Evolutionary conservation across 2,888 invertebrate genomes (phyloP).

Genomic region (Microchrysa polita): DNA sequence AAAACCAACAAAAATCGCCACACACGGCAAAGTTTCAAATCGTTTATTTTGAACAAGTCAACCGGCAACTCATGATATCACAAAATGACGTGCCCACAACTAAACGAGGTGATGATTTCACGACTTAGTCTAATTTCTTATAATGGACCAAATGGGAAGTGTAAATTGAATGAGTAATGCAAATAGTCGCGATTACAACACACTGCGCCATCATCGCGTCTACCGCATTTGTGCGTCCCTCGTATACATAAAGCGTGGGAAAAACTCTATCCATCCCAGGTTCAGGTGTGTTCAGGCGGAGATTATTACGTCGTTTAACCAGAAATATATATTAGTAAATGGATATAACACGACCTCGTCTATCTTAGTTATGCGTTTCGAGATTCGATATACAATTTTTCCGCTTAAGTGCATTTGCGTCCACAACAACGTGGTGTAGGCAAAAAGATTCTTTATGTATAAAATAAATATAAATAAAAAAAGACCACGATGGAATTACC

Average conservation of each 20-base stretch:
- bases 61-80: neutral
- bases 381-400: no score
- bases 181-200: slow-evolving; percentile 10
- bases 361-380: no score
- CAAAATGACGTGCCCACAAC: neutral
- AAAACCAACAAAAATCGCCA: no score
- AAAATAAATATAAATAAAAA: no score
- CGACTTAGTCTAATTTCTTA: slow-evolving; percentile 39
- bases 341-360: slow-evolving; percentile 6
- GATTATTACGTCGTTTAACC: slow-evolving; percentile 19
- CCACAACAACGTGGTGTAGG: neutral
- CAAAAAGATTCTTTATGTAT: no score
- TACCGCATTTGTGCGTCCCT: neutral
- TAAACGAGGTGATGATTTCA: slow-evolving; percentile 37
- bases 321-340: slow-evolving; percentile 26
- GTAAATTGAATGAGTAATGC: slow-evolving; percentile 40
- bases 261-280: slow-evolving; percentile 24
- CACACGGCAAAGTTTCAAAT: neutral
- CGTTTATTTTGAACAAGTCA: neutral
- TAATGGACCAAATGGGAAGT: slow-evolving; percentile 13
- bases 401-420: neutral
- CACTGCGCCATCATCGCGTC: neutral
- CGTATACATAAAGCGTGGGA: slow-evolving; percentile 35
- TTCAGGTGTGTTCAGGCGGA: neutral
- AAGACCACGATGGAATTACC: neutral